Base-by-base conservation (phyloP, 2,113 vertebrate genomes). In the Perca fluviatilis region DNA sequence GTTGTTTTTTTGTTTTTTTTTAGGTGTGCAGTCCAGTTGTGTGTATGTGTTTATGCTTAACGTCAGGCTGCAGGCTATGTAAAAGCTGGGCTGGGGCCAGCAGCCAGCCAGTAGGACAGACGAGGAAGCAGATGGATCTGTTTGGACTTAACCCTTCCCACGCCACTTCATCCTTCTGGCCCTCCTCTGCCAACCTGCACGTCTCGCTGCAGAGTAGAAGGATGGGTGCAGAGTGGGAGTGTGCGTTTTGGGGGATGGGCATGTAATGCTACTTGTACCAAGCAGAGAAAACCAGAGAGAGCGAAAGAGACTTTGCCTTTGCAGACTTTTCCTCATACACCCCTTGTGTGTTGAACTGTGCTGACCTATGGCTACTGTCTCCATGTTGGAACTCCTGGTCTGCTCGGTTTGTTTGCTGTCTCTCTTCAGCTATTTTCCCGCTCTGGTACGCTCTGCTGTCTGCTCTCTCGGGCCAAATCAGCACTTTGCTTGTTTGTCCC, bases 81-180 rank as follows among this genome's bases (percentile, higher is more conserved):
- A 82, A 78, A 85, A 89, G 66, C 82, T 88, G 77, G 87, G 46
- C 75, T 23, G 27, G 36, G 69, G 80, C 90, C 88, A 94, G 82
- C 50, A 87, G 80, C 80, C 86, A 92, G 85, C 74, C 86, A 93
- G 83, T 69, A 91, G 86, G 89, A 91, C 93, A 94, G 93, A 94
- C 85, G 77, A 94, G 88, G 83, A 80, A 91, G 89, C 95, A 95
- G 94, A 94, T 94, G 94, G 94, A 84, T 89, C 81, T 87, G 83
- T 93, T 91, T 86, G 87, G 91, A 93, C 87, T 94, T 94, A 94
- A 94, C 94, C 92, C 93, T 94, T 95, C 90, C 94, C 91, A 94
- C 88, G 89, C 91, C 93, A 93, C 83, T 83, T 88, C 77, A 79
- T 89, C 86, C 85, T 91, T 54, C 80, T 72, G 83, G 78, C 82